Conservation (phyloP, 2,888 invertebrate genomes). For the Drosophila tripunctata region DNA sequence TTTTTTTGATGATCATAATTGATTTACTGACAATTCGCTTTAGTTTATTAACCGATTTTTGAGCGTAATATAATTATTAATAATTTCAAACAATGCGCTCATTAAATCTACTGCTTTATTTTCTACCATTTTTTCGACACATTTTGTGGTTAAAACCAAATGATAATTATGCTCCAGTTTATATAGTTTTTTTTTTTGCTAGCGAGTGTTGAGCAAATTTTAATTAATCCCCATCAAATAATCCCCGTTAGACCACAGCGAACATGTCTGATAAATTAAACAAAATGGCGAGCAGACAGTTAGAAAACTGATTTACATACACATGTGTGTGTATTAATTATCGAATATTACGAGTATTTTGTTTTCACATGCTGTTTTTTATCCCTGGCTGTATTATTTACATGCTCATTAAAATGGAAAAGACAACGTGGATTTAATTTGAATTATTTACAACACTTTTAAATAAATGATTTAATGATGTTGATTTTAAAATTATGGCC, state of each 20-base stretch:
- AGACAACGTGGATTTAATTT: constrained; percentile 18
- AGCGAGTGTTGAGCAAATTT: constrained; percentile 37
- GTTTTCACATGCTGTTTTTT: background rate
- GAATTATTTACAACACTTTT: background rate
- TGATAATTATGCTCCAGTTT: constrained; percentile 4
- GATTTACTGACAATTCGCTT: background rate
- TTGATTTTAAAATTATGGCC: constrained; percentile 43
- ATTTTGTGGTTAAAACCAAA: constrained; percentile 17
- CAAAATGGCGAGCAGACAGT: constrained; percentile 52
- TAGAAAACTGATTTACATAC: constrained; percentile 58
- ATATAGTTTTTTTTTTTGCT: constrained; percentile 5
- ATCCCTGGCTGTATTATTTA: too few relatives aligned
- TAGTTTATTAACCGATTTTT: background rate
- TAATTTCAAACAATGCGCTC: background rate
- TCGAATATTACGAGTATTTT: constrained; percentile 44
- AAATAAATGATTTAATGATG: constrained; percentile 50
- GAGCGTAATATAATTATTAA: background rate
- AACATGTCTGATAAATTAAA: constrained; percentile 65
- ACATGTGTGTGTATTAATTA: constrained; percentile 73
- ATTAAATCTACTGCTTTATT: constrained; percentile 13
- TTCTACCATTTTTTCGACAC: constrained; percentile 8
- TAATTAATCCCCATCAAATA: constrained; percentile 71
- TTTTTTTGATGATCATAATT: background rate
- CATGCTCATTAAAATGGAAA: constrained; percentile 55
- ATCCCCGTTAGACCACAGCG: constrained; percentile 47